Conservation (phyloP, 2,888 invertebrate species). For the Synergus gifuensis region DNA sequence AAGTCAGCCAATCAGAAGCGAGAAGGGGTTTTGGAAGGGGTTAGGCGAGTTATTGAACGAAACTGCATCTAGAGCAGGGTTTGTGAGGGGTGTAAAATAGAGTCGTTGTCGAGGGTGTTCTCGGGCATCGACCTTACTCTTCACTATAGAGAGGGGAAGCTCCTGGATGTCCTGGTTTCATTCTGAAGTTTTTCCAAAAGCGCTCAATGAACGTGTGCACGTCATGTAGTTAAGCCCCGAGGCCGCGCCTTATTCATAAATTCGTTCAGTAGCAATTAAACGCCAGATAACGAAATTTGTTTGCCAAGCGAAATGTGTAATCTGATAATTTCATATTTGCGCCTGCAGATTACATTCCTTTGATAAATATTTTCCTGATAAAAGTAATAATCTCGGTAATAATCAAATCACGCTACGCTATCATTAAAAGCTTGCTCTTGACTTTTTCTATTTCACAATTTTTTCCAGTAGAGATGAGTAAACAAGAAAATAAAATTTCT, state of each 20-base stretch:
- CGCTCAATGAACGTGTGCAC: slow-evolving; percentile 57
- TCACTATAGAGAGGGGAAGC: slow-evolving; percentile 57
- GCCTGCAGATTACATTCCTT: neutral
- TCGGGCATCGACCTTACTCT: slow-evolving; percentile 52
- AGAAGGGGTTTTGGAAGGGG: slow-evolving; percentile 4
- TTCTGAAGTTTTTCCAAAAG: slow-evolving; percentile 59
- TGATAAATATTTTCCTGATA: neutral
- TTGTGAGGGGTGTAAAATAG: slow-evolving; percentile 53
- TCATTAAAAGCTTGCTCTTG: neutral
- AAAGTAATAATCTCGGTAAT: neutral
- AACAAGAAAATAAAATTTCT: neutral
- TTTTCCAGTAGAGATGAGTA: neutral
- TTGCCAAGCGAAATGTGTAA: neutral
- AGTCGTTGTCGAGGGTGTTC: slow-evolving; percentile 50
- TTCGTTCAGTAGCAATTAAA: slow-evolving; percentile 23
- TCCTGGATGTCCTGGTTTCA: slow-evolving; percentile 65
- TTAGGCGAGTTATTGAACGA: slow-evolving; percentile 43
- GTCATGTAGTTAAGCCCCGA: slow-evolving; percentile 4
- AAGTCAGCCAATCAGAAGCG: slow-evolving; percentile 10
- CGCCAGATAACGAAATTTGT: slow-evolving; percentile 11
- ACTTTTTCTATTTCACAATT: neutral
- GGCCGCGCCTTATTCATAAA: slow-evolving; percentile 32
- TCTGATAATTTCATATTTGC: slow-evolving; percentile 14
- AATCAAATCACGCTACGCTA: neutral
- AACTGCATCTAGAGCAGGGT: slow-evolving; percentile 14